Base-by-base conservation (phyloP, 2,113 vertebrate species). In the Corydoras sp. region DNA sequence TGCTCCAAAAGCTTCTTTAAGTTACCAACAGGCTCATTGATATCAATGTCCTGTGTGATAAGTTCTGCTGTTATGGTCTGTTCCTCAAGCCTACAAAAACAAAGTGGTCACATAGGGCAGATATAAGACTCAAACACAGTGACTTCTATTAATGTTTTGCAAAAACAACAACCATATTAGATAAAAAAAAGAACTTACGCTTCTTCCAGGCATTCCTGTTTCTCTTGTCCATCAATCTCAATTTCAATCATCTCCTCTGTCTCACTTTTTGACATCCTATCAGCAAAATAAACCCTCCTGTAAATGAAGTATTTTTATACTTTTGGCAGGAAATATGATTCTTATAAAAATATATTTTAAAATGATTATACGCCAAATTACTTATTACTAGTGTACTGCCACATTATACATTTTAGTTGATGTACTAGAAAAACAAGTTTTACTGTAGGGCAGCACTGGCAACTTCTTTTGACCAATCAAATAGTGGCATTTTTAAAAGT, bases 191-290 rank as follows among this genome's bases (percentile, higher is more conserved):
- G 32, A 48, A 68, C 88, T 67, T 83, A 99, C 97, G 95, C 93
- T 86, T 98, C 97, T 82, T 99, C 96, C 77, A 96, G 89, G 80
- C 96, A 98, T 6, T 94, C 92, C 74, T 94, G 85, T 76, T 99
- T 99, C 82, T 95, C 96, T 75, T 91, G 93, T 69, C 93, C 97
- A 86, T 99, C 97, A 1, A 99, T 98, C 86, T 98, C 95, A 54
- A 99, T 99, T 86, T 99, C 97, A 88, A 99, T 99, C 88, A 99
- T 88, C 84, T 99, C 96, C 70, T 98, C 97, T 72, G 93, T 84
- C 82, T 97, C 95, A 85, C 94, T 92, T 88, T 98, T 98, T 79
- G 95, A 92, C 97, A 99, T 99, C 74, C 43, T 86, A 90, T 62
- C 70, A 64, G 30, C 48, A 48, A 75, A 63, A 65, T 54, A 60